Base-by-base conservation (phyloP, 2,888 invertebrate species). In the Sthenelais limicola region DNA sequence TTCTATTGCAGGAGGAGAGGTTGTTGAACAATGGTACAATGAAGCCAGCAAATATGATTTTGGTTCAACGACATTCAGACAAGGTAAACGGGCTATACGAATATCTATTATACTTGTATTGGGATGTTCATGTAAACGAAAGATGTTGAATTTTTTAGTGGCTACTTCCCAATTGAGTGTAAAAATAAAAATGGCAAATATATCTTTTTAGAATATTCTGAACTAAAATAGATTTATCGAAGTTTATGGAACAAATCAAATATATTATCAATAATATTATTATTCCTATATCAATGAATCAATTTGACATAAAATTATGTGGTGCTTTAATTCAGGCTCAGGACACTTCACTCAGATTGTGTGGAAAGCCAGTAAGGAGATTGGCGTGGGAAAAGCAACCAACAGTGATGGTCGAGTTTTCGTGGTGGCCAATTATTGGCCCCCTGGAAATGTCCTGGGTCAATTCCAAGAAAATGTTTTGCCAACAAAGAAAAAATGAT, bases 321-420 rank as follows among this genome's bases (percentile, higher is more conserved):
- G n/a, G n/a, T n/a, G n/a, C n/a, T 51, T 5, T 51, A 7, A 7
- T 30, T 0, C 69, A 72, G 76, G 75, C 4, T 71, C 73, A 77
- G 95, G 94, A n/a, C 95, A 95, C 85, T 95, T 95, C 83, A 92
- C 94, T 0, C 95, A 95, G 89, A 91, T 95, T 87, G 90, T 95
- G 30, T 95, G 95, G 94, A 92, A 92, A 79, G 91, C 91, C 58
- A 92, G 92, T 73, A 91, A 90, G 68, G 91, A 93, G 82, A 83
- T 95, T 15, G 95, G 95, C 0, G 92, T 95, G 0, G 95, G 93
- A 3, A 90, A 92, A 82, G 92, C 93, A 0, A 91, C 92, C 81
- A 92, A 92, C 72, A 91, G 91, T 71, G 92, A 92, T 74, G 94
- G 94, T 18, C 84, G 86, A 71, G 82, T 92, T 78, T 94, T 92